Conservation (phyloP, 35 echinoderm and acorn worm species). For the Apostichopus californicus region DNA sequence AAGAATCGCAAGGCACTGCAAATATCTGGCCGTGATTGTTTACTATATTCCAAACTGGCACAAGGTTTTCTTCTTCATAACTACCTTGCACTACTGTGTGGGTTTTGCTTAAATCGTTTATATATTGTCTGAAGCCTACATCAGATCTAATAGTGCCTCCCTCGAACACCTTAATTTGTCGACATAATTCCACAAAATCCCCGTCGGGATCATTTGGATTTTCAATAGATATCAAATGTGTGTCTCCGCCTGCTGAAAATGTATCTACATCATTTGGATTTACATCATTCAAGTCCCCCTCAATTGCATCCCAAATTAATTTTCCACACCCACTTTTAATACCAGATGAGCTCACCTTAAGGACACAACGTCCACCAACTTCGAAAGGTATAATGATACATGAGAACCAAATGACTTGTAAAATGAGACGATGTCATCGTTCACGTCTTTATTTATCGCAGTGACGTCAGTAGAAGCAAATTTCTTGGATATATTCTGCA, state of each 20-base stretch:
- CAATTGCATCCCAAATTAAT: not conserved
- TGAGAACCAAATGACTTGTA: constrained; percentile 28
- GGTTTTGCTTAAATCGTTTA: not conserved
- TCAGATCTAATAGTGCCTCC: not conserved
- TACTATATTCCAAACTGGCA: constrained; percentile 19
- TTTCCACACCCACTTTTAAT: not conserved
- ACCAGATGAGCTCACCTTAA: not conserved
- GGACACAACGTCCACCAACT: not conserved
- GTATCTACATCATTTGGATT: not conserved
- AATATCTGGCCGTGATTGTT: not conserved
- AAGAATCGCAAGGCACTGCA: not conserved
- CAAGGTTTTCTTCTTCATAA: not conserved
- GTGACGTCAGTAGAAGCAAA: not conserved
- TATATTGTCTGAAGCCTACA: not conserved
- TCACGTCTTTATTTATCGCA: not conserved
- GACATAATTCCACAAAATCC: not conserved
- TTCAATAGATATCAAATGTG: not conserved
- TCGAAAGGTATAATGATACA: not conserved
- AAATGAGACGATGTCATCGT: not conserved
- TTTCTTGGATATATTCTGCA: not conserved
- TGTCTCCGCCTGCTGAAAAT: not conserved
- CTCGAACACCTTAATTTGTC: not conserved
- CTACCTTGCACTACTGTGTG: not conserved
- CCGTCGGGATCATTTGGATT: not conserved
- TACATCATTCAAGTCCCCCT: not conserved